phyloP scores from a whole-genome alignment of 2,113 vertebrate species.

The Callospermophilus lateralis region DNA sequence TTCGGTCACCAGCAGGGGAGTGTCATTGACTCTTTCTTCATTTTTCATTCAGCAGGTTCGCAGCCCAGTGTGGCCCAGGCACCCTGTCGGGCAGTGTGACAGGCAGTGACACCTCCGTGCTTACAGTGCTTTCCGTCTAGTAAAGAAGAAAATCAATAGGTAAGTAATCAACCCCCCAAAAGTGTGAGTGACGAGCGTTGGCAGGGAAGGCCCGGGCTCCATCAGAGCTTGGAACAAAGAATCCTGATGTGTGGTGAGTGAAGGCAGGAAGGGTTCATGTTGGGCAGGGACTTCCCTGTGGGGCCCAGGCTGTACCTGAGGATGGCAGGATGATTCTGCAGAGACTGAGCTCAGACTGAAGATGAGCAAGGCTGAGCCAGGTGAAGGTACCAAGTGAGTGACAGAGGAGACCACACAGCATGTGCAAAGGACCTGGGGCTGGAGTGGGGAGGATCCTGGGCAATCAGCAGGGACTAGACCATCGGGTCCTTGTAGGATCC shows the following conservation, averaged over 20 bases:
- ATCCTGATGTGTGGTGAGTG: not conserved
- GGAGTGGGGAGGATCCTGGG: accelerated
- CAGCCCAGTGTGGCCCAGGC: accelerated
- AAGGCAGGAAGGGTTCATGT: accelerated
- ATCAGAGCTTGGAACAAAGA: not conserved
- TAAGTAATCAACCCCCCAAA: not conserved
- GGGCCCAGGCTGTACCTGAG: not conserved
- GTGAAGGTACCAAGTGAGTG: not conserved
- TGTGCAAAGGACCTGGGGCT: not conserved
- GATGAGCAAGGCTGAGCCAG: too few species aligned
- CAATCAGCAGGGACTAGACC: too few species aligned
- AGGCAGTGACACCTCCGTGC: not conserved
- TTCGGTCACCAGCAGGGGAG: not conserved
- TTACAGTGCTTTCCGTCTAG: not conserved
- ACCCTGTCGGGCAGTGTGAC: not conserved
- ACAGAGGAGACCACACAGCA: accelerated
- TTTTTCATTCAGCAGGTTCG: not conserved
- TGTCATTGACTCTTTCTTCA: not conserved
- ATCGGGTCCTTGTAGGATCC: not conserved
- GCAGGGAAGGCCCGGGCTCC: not conserved
- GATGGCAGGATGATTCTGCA: not conserved
- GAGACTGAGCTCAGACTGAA: not conserved
- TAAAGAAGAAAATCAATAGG: not conserved
- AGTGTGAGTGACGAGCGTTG: not conserved
- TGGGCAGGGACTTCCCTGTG: accelerated